Evolutionary conservation across 2,797 vertebrate genomes (phyloP).

Genomic region (Acanthurus leucopareius): DNA sequence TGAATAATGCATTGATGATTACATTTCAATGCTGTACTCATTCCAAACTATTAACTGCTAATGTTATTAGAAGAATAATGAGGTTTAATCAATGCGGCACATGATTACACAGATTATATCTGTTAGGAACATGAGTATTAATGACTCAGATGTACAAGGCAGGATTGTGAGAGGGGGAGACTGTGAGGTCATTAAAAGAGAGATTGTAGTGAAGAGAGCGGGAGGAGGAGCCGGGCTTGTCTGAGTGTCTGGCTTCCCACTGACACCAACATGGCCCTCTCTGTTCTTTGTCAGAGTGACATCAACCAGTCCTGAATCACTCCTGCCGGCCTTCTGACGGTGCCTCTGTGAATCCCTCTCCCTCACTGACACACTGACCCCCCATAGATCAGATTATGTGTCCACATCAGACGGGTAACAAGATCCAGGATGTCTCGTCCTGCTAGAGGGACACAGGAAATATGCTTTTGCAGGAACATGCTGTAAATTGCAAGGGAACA

Average conservation of each 20-base stretch:
- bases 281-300: conserved; percentile 84
- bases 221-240: conserved; percentile 38
- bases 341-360: conserved; percentile 59
- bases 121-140: conserved; percentile 37
- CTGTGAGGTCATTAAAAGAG: conserved; percentile 50
- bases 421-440: conserved; percentile 70
- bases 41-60: conserved; percentile 51
- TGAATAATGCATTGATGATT: conserved; percentile 58
- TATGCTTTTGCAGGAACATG: conserved; percentile 18
- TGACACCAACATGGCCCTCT: conserved; percentile 76
- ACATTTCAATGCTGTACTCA: conserved; percentile 42
- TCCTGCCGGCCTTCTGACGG: conserved; percentile 40
- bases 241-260: conserved; percentile 65
- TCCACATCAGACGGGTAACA: conserved; percentile 66
- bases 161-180: conserved; percentile 28
- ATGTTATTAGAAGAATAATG: conserved; percentile 61
- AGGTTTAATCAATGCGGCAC: conserved; percentile 64
- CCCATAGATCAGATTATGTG: conserved; percentile 64
- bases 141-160: conserved; percentile 49
- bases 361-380: conserved; percentile 51
- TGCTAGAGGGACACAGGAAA: conserved; percentile 47
- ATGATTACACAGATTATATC: conserved; percentile 66
- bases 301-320: conserved; percentile 74
- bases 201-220: conserved; percentile 33
- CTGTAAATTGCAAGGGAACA: conserved; percentile 37